Evolutionary conservation across 2,888 invertebrate genomes (phyloP), one percentile per base, ranked within the genome.

Genomic region (Herminia tarsipennalis): DNA sequence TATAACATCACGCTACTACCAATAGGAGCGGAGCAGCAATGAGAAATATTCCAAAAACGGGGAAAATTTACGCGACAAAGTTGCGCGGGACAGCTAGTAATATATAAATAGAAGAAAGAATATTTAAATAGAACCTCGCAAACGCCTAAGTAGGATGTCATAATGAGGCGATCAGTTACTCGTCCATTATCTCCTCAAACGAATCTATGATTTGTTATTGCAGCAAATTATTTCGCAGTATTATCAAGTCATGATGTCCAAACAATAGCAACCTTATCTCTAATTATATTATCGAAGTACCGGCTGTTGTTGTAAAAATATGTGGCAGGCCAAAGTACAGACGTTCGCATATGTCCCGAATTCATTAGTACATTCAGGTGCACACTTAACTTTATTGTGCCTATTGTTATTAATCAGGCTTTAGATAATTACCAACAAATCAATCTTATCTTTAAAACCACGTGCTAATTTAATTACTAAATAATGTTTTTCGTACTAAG

Each of bases 301-400:
- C 37, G 36, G 38, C 30, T 4, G 14, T 28, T 22, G 36, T 35
- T 32, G 25, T 35, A 32, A 43, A 45, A 22, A 24, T 27, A 29
- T 34, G 18, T 29, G 42, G 46, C 29, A 49, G 40, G 35, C 38
- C 38, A 28, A 34, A 38, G 56, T 39, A 16, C 37, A 39, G 25
- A 14, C 22, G 39, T 13, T 43, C 42, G 46, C 39, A 50, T 39
- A 48, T 56, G 46, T 64, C 67, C 67, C 41, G 53, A 60, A 62
- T 59, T 46, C 49, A 4, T 38, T 13, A 42, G 66, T 66, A 66
- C 69, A 56, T 56, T 67, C 73, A 73, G 74, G 69, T 73, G 74
- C 56, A 56, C 42, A 6, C 36, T n/a, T n/a, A n/a, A n/a, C n/a
- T 22, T 28, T 56, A 58, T 54, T 61, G 49, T 65, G 41, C 14